phyloP scores from a whole-genome alignment of 2,888 invertebrate genomes.

The Chrysodeixis includens region DNA sequence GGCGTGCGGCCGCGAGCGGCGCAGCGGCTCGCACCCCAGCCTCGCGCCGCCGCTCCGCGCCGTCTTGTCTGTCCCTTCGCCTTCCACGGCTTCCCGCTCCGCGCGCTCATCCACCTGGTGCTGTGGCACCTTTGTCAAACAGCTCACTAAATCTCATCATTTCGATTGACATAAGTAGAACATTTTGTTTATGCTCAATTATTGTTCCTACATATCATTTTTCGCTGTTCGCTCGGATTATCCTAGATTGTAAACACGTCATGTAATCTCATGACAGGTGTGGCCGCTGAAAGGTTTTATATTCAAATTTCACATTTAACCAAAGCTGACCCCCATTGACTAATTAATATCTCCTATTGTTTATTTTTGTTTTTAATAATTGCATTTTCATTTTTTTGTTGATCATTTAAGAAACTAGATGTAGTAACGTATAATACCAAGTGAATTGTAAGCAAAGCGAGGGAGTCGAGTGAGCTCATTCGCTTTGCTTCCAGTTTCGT shows the following conservation, averaged over 20 bases:
- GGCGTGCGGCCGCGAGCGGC: conserved; percentile 71
- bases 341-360: conserved; percentile 63
- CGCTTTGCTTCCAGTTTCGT: conserved; percentile 57
- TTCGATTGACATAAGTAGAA: conserved; percentile 89
- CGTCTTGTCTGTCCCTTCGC: conserved; percentile 59
- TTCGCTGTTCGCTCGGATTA: conserved; percentile 60
- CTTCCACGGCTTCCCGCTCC: conserved; percentile 75
- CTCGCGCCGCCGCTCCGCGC: conserved; percentile 66
- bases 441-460: conserved; percentile 41
- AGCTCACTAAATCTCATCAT: conserved; percentile 93
- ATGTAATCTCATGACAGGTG: conserved; percentile 57
- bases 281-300: conserved; percentile 60
- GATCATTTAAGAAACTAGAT: conserved; percentile 34
- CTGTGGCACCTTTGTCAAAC: conserved; percentile 94
- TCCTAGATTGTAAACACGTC: conserved; percentile 43
- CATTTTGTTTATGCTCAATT: conserved; percentile 58
- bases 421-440: conserved; percentile 28
- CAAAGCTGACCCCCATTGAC: conserved; percentile 74
- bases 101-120: conserved; percentile 93
- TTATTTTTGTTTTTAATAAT: conserved; percentile 58
- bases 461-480: conserved; percentile 22
- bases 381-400: conserved; percentile 59
- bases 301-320: conserved; percentile 66
- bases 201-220: conserved; percentile 63
- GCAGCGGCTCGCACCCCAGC: conserved; percentile 83